Evolutionary conservation across 2,113 vertebrate genomes (phyloP).

Genomic region (Spilogale gracilis): DNA sequence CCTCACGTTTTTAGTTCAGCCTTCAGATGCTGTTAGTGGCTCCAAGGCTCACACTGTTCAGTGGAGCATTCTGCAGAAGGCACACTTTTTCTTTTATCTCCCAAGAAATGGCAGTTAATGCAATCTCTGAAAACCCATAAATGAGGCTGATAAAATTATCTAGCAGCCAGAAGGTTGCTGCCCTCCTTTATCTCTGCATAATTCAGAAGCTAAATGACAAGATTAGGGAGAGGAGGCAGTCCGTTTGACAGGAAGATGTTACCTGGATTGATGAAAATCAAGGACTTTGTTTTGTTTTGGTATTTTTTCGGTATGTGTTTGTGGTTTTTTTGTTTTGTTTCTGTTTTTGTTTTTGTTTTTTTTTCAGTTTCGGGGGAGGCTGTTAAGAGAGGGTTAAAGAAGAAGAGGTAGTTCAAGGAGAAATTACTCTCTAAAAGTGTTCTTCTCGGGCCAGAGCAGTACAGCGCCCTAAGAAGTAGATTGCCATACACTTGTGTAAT

Average conservation of each 20-base stretch:
- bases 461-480: background rate
- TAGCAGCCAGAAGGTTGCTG: conserved; percentile 52
- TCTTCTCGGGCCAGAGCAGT: background rate
- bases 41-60: background rate
- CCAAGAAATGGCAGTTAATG: conserved; percentile 62
- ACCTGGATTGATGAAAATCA: conserved; percentile 51
- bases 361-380: background rate
- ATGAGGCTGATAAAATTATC: conserved; percentile 74
- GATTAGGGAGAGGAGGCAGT: conserved; percentile 39
- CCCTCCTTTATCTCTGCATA: conserved; percentile 54
- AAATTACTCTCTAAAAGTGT: background rate
- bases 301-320: background rate
- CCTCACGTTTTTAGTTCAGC: background rate
- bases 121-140: conserved; percentile 54
- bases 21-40: background rate
- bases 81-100: conserved; percentile 59
- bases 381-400: background rate
- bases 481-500: background rate
- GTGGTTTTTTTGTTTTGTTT: no score
- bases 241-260: conserved; percentile 3
- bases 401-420: conserved; percentile 11
- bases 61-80: conserved; percentile 43
- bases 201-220: conserved; percentile 62
- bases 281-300: background rate
- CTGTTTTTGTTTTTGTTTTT: background rate